These are phyloP conservation scores for Scaptodrosophila lebanonensis DNA, from an alignment of 1,140 invertebrate genomes.

Conservation along the genomic window DNA sequence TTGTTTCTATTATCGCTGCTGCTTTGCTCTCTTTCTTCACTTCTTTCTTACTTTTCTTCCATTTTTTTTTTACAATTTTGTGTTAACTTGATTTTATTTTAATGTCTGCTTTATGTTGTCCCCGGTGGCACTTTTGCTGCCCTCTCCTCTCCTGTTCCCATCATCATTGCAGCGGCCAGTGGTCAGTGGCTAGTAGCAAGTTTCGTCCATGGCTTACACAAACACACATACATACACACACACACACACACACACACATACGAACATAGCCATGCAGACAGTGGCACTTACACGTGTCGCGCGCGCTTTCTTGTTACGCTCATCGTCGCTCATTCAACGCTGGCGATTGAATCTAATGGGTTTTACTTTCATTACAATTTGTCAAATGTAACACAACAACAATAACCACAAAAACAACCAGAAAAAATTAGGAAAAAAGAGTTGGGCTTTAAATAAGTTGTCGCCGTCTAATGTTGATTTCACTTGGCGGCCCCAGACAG, in stretches of 20 bases:
- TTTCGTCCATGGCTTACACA: no score
- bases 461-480: slow-evolving; percentile 34
- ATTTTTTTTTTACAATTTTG: slow-evolving; percentile 22
- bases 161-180: no score
- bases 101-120: slow-evolving; percentile 31
- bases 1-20: slow-evolving; percentile 16
- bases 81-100: slow-evolving; percentile 67
- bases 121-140: no score
- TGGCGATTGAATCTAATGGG: slow-evolving; percentile 56
- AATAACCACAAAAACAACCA: no score
- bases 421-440: background rate
- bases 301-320: slow-evolving; percentile 59
- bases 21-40: slow-evolving; percentile 18
- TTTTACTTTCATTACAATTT: slow-evolving; percentile 68
- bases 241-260: no score
- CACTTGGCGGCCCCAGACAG: no score
- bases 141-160: no score
- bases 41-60: slow-evolving; percentile 17
- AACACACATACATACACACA: no score
- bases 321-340: slow-evolving; percentile 35
- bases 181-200: no score
- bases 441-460: slow-evolving; percentile 28
- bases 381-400: slow-evolving; percentile 18
- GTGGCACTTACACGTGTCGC: slow-evolving; percentile 36
- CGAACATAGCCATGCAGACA: no score